Conservation (phyloP, 2,888 invertebrate species). For the Silvanus unidentatus region DNA sequence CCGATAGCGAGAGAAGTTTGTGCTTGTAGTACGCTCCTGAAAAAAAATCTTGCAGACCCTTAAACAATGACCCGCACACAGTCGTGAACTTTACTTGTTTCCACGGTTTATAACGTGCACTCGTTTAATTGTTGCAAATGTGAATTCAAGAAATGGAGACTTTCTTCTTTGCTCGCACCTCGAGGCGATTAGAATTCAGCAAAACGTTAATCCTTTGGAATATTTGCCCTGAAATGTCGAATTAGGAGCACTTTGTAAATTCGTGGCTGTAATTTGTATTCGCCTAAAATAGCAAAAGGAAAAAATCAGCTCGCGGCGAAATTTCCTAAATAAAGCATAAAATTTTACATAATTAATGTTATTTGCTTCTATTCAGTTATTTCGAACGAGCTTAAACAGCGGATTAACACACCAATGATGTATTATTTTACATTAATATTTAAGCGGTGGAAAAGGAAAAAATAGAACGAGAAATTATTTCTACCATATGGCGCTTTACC, state of each 20-base stretch:
- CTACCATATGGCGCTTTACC: not conserved
- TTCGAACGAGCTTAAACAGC: not conserved
- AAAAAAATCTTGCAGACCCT: not conserved
- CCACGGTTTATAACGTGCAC: not conserved
- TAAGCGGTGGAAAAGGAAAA: not conserved
- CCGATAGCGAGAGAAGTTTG: conserved; percentile 14
- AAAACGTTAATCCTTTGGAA: too few species aligned
- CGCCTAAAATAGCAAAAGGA: too few species aligned
- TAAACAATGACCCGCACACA: conserved; percentile 1
- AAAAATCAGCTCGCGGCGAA: too few species aligned
- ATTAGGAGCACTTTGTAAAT: too few species aligned
- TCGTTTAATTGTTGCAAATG: conserved; percentile 1
- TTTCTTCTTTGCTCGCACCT: too few species aligned
- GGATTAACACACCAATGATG: not conserved
- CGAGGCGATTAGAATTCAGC: too few species aligned
- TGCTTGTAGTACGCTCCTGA: not conserved
- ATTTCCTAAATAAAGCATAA: too few species aligned
- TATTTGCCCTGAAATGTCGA: too few species aligned
- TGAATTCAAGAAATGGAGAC: too few species aligned
- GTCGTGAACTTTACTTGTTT: not conserved
- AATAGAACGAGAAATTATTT: not conserved
- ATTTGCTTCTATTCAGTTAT: too few species aligned
- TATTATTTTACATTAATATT: not conserved
- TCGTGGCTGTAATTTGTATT: too few species aligned
- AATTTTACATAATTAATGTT: too few species aligned